Conservation (phyloP, 2,888 invertebrate species). For the Acanthosepion lycidas region DNA sequence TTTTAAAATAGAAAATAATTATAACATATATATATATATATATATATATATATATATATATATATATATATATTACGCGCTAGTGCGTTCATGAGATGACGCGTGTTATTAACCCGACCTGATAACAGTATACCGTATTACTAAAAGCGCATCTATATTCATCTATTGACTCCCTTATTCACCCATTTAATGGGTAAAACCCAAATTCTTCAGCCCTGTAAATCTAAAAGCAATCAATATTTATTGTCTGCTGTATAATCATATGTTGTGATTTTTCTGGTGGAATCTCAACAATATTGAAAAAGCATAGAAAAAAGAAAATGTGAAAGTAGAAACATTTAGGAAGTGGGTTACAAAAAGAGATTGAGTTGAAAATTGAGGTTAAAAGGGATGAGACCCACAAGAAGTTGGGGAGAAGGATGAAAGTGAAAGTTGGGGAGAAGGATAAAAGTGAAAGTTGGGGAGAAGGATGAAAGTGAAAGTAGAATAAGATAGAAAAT, state of each 20-base stretch:
- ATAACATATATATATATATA: too few species aligned
- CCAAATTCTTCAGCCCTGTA: neutral
- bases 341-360: neutral
- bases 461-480: neutral
- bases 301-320: neutral
- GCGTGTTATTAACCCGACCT: too few species aligned
- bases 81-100: too few species aligned
- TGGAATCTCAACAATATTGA: neutral
- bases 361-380: neutral
- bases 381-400: neutral
- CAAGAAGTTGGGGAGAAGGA: neutral
- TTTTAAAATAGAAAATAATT: too few species aligned
- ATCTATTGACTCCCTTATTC: too few species aligned
- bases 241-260: neutral
- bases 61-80: too few species aligned
- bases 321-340: neutral
- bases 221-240: slow-evolving; percentile 22
- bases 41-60: too few species aligned
- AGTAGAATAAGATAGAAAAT: neutral
- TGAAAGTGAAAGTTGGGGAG: neutral
- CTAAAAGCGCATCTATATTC: too few species aligned
- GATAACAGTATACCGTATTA: too few species aligned
- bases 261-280: neutral
- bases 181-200: too few species aligned
- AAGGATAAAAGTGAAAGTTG: neutral